These are phyloP conservation scores for Vulpes vulpes DNA, from an alignment of 2,113 vertebrate genomes.

Conservation along the genomic window DNA sequence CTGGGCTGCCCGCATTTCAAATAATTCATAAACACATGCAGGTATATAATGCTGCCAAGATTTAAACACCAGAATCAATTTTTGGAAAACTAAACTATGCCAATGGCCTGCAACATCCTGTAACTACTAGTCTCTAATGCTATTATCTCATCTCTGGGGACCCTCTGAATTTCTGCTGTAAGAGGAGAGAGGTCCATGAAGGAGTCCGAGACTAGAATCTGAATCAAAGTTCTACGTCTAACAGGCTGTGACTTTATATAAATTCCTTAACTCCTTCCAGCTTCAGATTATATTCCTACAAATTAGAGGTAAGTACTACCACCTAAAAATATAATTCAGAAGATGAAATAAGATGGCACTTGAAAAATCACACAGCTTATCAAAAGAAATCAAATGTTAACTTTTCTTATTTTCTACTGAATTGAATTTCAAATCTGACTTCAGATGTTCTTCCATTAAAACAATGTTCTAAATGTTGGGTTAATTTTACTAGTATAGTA, in stretches of 20 bases:
- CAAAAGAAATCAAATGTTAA: conserved; percentile 39
- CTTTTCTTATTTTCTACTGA: neutral
- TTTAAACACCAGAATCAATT: neutral
- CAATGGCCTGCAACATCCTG: neutral
- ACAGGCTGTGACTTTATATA: neutral
- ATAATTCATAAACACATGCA: neutral
- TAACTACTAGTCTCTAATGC: neutral
- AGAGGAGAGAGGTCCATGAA: neutral
- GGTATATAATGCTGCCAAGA: neutral
- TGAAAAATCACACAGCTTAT: neutral
- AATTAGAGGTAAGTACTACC: neutral
- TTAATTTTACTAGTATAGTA: neutral
- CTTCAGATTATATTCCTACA: conserved; percentile 29
- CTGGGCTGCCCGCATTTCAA: neutral
- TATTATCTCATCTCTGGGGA: neutral
- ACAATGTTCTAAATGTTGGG: neutral
- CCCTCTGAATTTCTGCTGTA: neutral
- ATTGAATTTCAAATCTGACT: conserved; percentile 50
- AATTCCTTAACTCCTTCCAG: neutral
- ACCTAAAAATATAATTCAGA: neutral
- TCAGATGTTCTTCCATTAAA: conserved; percentile 21
- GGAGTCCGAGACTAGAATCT: neutral
- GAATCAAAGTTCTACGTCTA: neutral
- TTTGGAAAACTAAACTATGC: neutral
- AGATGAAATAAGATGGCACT: neutral